These are phyloP conservation scores for Entelurus aequoreus DNA, from an alignment of 2,113 vertebrate species.

Conservation along the genomic window DNA sequence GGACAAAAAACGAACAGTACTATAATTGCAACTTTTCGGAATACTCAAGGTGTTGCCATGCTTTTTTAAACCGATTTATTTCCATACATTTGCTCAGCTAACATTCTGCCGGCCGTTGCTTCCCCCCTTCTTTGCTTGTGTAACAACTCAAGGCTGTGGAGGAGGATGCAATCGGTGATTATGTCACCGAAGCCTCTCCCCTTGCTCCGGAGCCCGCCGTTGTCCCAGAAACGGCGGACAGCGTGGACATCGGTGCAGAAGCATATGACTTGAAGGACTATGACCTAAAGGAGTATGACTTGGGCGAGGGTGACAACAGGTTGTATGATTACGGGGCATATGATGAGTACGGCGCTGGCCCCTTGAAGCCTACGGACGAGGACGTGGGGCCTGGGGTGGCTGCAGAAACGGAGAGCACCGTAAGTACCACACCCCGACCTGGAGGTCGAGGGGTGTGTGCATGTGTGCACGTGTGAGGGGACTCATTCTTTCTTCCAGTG, in stretches of 20 bases:
- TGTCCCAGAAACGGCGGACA: conserved; percentile 59
- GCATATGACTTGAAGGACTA: conserved; percentile 88
- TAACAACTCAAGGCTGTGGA: conserved; percentile 83
- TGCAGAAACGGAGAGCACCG: conserved; percentile 88
- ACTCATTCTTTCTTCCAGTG: conserved; percentile 31
- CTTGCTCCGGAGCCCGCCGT: conserved; percentile 78
- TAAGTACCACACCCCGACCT: conserved; percentile 74
- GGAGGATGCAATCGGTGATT: conserved; percentile 84
- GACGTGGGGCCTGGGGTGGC: conserved; percentile 92
- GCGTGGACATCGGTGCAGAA: conserved; percentile 72
- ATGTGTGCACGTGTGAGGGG: conserved; percentile 32
- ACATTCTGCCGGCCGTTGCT: conserved; percentile 69
- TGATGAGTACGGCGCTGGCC: conserved; percentile 88
- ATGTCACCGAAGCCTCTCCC: conserved; percentile 79
- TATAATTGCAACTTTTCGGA: neutral
- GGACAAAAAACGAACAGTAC: neutral
- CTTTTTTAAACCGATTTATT: conserved; percentile 21
- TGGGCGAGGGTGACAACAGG: conserved; percentile 69
- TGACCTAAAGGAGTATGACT: conserved; percentile 78
- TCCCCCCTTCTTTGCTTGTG: conserved; percentile 56
- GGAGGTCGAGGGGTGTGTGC: conserved; percentile 43
- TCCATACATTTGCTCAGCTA: conserved; percentile 79
- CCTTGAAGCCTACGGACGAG: conserved; percentile 79
- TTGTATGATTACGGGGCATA: conserved; percentile 87
- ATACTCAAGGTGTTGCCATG: conserved; percentile 52